Conservation (phyloP, 2,888 invertebrate species). For the Scaptomyza parva region DNA sequence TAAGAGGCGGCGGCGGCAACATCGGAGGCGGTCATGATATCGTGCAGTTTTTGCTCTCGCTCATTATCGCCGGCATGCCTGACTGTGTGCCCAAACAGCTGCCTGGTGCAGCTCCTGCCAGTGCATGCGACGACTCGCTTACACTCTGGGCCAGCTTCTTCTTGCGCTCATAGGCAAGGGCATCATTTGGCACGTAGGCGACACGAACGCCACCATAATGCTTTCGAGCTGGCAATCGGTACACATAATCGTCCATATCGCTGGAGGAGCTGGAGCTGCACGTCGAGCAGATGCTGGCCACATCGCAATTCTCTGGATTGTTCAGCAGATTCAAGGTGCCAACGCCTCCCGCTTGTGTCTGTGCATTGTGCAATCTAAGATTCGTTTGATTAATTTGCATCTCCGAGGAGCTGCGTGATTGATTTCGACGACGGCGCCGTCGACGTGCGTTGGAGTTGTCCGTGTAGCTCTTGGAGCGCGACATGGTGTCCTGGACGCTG, state of each 20-base stretch:
- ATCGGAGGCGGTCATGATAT: slow-evolving; percentile 89
- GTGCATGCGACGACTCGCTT: slow-evolving; percentile 5
- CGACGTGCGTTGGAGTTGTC: slow-evolving; percentile 84
- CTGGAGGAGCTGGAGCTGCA: slow-evolving; percentile 94
- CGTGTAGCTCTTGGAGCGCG: slow-evolving; percentile 86
- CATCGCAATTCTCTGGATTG: slow-evolving; percentile 86
- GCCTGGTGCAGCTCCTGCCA: slow-evolving; percentile 5
- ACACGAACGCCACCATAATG: slow-evolving; percentile 96
- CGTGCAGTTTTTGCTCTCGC: slow-evolving; percentile 92
- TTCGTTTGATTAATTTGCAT: slow-evolving; percentile 84
- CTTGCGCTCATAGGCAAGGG: slow-evolving; percentile 91
- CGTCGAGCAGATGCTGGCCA: slow-evolving; percentile 94
- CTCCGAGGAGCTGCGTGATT: slow-evolving; percentile 83
- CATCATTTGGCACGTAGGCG: slow-evolving; percentile 96
- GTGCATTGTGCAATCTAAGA: slow-evolving; percentile 81
- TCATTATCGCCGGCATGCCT: slow-evolving; percentile 64
- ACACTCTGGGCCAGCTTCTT: slow-evolving; percentile 85
- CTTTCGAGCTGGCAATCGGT: slow-evolving; percentile 92
- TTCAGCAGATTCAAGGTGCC: slow-evolving; percentile 66
- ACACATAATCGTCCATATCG: slow-evolving; percentile 94
- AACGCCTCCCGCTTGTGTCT: slow-evolving; percentile 72
- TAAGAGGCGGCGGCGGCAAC: slow-evolving; percentile 80
- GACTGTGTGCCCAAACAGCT: slow-evolving; percentile 34
- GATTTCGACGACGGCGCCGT: slow-evolving; percentile 81
- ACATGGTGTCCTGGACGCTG: slow-evolving; percentile 85